phyloP scores from a whole-genome alignment of 1,140 invertebrate species.

The Watersipora subatra region DNA sequence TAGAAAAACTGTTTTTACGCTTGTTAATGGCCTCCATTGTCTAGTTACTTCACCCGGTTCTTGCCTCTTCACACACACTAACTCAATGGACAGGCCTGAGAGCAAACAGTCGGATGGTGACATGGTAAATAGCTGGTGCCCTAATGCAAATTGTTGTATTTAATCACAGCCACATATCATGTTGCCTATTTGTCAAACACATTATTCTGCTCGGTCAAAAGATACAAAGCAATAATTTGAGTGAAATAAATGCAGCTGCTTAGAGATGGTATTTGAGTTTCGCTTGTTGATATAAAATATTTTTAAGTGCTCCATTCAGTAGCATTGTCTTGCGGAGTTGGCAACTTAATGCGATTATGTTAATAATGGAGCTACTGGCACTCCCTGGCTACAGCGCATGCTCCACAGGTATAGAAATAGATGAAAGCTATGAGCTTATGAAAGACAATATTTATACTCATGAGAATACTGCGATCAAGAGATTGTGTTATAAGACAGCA shows the following conservation, averaged over 20 bases:
- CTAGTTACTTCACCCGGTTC: neutral
- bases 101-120: neutral
- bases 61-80: neutral
- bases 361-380: too few relatives aligned
- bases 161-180: neutral
- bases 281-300: slow-evolving; percentile 1
- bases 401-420: too few relatives aligned
- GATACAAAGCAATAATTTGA: slow-evolving; percentile 19
- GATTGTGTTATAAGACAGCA: too few relatives aligned
- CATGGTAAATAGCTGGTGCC: neutral
- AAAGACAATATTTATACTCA: too few relatives aligned
- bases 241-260: neutral
- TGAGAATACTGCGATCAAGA: too few relatives aligned
- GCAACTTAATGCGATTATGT: too few relatives aligned
- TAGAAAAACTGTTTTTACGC: neutral
- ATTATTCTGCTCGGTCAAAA: slow-evolving; percentile 78
- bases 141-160: neutral
- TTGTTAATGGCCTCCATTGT: neutral
- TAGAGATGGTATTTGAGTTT: neutral
- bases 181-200: slow-evolving; percentile 55
- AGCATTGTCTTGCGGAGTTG: neutral
- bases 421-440: too few relatives aligned
- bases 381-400: too few relatives aligned
- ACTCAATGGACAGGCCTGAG: neutral
- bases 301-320: neutral